Evolutionary conservation across 2,888 invertebrate species (phyloP).

Genomic region (Acanthopleura granulata): DNA sequence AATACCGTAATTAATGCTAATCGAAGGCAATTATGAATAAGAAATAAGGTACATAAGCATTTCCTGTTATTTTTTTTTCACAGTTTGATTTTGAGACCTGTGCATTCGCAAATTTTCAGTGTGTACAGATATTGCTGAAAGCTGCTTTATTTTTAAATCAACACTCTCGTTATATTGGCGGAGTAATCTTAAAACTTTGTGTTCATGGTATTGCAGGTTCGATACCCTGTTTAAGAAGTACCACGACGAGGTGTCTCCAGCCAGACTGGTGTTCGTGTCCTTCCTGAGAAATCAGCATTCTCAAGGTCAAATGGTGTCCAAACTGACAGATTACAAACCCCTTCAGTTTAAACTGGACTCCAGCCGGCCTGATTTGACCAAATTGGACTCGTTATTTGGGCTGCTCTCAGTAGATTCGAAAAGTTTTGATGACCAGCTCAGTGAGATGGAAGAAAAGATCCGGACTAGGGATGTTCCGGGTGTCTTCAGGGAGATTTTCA

Average conservation of each 20-base stretch:
- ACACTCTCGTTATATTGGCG: too few species aligned
- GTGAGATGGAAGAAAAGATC: conserved; percentile 39
- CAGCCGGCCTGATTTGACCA: conserved; percentile 65
- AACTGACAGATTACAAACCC: conserved; percentile 48
- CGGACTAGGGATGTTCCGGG: conserved; percentile 38
- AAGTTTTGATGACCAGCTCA: conserved; percentile 50
- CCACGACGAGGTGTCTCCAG: conserved; percentile 64
- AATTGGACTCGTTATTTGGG: conserved; percentile 67
- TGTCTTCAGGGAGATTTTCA: conserved; percentile 29
- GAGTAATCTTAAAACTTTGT: conserved; percentile 1
- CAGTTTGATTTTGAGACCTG: too few species aligned
- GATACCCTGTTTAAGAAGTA: conserved; percentile 61
- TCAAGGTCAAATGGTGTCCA: conserved; percentile 61
- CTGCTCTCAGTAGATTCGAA: conserved; percentile 58
- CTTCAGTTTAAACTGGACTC: conserved; percentile 61
- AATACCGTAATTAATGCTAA: too few species aligned
- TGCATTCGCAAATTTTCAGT: too few species aligned
- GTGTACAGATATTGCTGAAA: too few species aligned
- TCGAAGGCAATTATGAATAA: too few species aligned
- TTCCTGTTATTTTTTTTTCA: too few species aligned
- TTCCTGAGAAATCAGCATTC: conserved; percentile 63
- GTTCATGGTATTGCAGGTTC: conserved; percentile 56
- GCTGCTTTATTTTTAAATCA: too few species aligned
- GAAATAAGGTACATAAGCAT: too few species aligned
- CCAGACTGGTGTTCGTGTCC: conserved; percentile 67